Conservation (phyloP, 2,797 vertebrate species). For the Lutjanus campechanus region DNA sequence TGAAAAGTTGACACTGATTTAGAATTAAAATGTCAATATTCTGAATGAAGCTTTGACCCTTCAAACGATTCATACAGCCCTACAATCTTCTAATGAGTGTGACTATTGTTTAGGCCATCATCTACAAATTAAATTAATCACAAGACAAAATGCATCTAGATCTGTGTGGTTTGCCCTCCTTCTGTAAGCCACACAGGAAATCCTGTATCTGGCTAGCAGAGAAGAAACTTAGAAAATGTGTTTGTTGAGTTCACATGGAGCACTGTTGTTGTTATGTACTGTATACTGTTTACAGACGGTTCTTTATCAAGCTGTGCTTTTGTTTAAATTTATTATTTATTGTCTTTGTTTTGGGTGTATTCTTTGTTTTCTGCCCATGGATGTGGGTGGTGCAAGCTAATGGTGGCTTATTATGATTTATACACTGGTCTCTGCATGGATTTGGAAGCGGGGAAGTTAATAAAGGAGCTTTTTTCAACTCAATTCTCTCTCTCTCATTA, state of each 20-base stretch:
- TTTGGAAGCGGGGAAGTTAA: constrained; percentile 52
- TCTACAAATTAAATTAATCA: neutral
- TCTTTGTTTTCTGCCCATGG: constrained; percentile 9
- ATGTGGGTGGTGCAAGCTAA: constrained; percentile 41
- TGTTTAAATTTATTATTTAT: constrained; percentile 21
- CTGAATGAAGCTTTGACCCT: too few species aligned
- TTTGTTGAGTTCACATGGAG: neutral
- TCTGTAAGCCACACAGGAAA: neutral
- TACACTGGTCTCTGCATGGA: constrained; percentile 53
- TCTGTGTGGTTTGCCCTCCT: neutral
- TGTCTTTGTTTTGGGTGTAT: constrained; percentile 22
- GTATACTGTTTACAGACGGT: neutral
- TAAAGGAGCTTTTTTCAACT: constrained; percentile 27
- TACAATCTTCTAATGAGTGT: neutral
- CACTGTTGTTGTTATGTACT: neutral
- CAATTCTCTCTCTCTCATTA: constrained; percentile 49
- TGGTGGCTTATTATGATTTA: constrained; percentile 67
- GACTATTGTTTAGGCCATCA: neutral
- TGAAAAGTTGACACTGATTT: too few species aligned
- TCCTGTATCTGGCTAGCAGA: neutral
- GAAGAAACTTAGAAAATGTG: neutral
- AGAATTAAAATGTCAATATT: too few species aligned
- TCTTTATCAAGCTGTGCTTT: constrained; percentile 9
- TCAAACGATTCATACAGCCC: too few species aligned
- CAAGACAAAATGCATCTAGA: neutral